phyloP scores from a whole-genome alignment of 2,113 vertebrate species.

The Leucoraja erinaceus region DNA sequence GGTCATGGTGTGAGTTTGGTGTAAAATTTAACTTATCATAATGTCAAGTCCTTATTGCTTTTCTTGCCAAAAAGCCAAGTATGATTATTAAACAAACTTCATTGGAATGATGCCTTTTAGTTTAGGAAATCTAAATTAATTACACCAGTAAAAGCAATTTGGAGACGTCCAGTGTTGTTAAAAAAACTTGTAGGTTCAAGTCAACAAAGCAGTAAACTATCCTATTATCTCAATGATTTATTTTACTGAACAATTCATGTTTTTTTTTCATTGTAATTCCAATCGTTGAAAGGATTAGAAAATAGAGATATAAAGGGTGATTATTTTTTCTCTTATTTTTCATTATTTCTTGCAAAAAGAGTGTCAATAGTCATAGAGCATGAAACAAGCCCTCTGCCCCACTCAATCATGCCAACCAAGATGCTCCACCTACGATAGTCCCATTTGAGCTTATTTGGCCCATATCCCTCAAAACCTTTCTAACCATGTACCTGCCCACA shows the following conservation, averaged over 20 bases:
- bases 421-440: too few species aligned
- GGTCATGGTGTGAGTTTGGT: background rate
- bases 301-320: background rate
- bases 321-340: background rate
- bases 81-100: background rate
- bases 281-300: background rate
- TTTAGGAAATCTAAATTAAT: background rate
- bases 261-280: background rate
- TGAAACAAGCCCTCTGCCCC: too few species aligned
- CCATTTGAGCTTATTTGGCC: too few species aligned
- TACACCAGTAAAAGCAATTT: background rate
- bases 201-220: constrained; percentile 1
- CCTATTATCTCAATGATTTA: background rate
- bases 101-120: background rate
- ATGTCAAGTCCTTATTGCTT: background rate
- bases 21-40: constrained; percentile 15
- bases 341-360: background rate
- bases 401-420: too few species aligned
- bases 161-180: background rate
- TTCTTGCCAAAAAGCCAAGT: constrained; percentile 1
- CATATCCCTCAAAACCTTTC: too few species aligned
- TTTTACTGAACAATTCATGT: background rate
- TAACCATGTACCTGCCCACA: too few species aligned
- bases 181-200: background rate
- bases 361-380: too few species aligned